Conservation (phyloP, 2,113 vertebrate species). For the Tapirus terrestris region DNA sequence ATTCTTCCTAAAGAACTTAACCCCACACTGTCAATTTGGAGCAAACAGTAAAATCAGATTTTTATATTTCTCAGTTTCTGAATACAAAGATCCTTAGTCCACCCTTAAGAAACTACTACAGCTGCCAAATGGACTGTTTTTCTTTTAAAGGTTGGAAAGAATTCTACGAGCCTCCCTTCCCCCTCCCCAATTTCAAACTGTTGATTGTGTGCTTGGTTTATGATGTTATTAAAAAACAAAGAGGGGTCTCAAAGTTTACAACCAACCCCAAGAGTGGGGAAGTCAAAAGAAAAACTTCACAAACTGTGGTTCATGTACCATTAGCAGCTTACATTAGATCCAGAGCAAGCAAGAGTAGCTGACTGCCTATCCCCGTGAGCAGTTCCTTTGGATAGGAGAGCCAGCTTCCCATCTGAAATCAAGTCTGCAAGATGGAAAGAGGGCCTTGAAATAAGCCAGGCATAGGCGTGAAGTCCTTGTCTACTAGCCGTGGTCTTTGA, state of each 20-base stretch:
- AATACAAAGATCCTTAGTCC: slow-evolving; percentile 63
- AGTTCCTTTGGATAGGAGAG: not conserved
- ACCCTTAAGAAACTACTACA: slow-evolving; percentile 46
- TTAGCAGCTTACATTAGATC: slow-evolving; percentile 18
- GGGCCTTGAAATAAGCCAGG: not conserved
- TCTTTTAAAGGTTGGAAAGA: slow-evolving; percentile 75
- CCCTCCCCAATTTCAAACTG: slow-evolving; percentile 60
- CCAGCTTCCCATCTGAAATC: not conserved
- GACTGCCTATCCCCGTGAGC: not conserved
- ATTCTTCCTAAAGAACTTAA: slow-evolving; percentile 37
- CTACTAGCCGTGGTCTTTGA: not conserved
- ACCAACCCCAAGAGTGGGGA: slow-evolving; percentile 48
- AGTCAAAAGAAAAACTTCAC: slow-evolving; percentile 67
- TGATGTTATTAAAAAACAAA: slow-evolving; percentile 76
- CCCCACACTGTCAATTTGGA: not conserved
- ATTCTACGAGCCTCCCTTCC: slow-evolving; percentile 48
- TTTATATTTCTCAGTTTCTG: slow-evolving; percentile 53
- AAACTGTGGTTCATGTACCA: not conserved
- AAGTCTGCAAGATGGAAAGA: not conserved
- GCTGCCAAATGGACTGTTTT: slow-evolving; percentile 66
- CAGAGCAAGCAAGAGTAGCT: slow-evolving; percentile 54
- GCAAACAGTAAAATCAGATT: slow-evolving; percentile 47
- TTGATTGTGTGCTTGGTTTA: slow-evolving; percentile 72
- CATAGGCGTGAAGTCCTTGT: not conserved
- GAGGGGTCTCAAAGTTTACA: slow-evolving; percentile 71